Conservation (phyloP, 2,888 invertebrate species). For the Cybosia mesomella region DNA sequence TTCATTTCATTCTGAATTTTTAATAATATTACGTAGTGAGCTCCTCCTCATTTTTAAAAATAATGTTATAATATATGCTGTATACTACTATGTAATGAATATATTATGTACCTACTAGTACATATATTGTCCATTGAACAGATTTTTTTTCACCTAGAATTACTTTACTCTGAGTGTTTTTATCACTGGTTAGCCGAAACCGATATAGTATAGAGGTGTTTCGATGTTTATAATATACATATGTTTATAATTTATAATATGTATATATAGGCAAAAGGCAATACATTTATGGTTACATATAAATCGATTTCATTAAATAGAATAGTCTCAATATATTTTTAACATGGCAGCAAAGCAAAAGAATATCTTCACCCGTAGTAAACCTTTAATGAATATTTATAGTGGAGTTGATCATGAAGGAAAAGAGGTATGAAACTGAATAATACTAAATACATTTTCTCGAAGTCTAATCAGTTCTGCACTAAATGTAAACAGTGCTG, state of each 20-base stretch:
- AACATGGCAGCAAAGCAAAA: conserved; percentile 78
- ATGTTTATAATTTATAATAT: background rate
- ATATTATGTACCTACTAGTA: background rate
- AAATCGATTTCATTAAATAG: background rate
- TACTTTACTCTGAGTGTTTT: background rate
- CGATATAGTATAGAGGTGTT: background rate
- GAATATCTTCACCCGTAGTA: conserved; percentile 81
- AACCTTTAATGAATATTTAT: conserved; percentile 81
- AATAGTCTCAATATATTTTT: conserved; percentile 6
- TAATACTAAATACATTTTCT: background rate
- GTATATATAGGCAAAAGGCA: background rate
- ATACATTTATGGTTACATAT: too few species aligned
- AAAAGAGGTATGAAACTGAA: conserved; percentile 69
- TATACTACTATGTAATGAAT: background rate
- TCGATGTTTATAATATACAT: background rate
- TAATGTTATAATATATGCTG: background rate
- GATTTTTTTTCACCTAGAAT: background rate
- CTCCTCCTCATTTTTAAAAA: background rate
- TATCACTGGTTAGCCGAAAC: background rate
- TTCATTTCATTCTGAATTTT: background rate
- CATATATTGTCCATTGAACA: background rate
- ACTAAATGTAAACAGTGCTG: background rate
- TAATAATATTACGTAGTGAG: background rate
- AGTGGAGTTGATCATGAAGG: conserved; percentile 81
- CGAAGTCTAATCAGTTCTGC: background rate